Base-by-base conservation (phyloP, 2,797 vertebrate species). In the Fistularia tabacaria region DNA sequence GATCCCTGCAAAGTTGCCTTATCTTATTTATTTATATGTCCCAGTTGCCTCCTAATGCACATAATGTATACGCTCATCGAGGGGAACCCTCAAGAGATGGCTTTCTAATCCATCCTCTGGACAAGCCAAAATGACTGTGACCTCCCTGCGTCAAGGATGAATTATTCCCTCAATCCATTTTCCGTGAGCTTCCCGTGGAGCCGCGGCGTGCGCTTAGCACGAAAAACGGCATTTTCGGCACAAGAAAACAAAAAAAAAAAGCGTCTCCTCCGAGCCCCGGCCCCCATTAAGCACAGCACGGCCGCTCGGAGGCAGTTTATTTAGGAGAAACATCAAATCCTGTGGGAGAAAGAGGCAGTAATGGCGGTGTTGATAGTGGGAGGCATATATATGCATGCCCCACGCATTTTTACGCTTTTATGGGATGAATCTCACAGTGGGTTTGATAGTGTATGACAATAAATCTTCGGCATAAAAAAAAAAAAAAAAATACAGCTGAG, bases 131-230 rank as follows among this genome's bases (percentile, higher is more conserved):
- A 64, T 73, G 60, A 57, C 67, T 64, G 72, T 83, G 76, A 84
- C 77, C 84, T 71, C 60, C 74, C 75, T 81, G 75, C 79, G 69
- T 81, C 64, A 73, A 45, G 54, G 67, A 53, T 68, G 39, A 57
- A 76, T 57, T 62, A 55, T 64, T 74, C 69, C 73, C 46, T 65
- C 69, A 62, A 25, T 25, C 25, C 5, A 25, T 25, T 25, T 25
- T 25, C 25, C 25, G 25, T 25, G 25, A 25, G 25, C 25, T 25
- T 25, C 25, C 25, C 25, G 25, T 25, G 25, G 25, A 25, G 5
- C 25, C 5, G 25, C 5, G 25, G 25, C 5, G 25, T 5, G 5
- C 25, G 25, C 25, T 25, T 25, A 2, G 25, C 25, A 25, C n/a
- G 25, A 5, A 25, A 25, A 25, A 25, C 25, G 2, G 25, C 25